Evolutionary conservation across 2,888 invertebrate genomes (phyloP).

Genomic region (Caenorhabditis sp.): DNA sequence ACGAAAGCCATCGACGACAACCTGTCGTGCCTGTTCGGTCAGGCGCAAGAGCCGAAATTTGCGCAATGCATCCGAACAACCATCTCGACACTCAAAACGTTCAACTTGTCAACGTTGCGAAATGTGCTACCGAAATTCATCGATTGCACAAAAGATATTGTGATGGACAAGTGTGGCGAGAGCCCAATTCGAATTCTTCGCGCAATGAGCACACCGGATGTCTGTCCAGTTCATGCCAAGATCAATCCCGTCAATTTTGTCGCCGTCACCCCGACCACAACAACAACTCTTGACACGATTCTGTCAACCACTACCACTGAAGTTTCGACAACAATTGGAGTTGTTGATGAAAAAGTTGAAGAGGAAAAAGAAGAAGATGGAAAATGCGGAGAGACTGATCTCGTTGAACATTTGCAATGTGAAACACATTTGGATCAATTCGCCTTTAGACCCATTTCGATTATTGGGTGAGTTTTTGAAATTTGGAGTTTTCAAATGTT

Average conservation of each 20-base stretch:
- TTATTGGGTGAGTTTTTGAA: constrained; percentile 56
- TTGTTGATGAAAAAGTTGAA: constrained; percentile 8
- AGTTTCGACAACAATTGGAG: not conserved
- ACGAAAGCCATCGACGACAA: constrained; percentile 65
- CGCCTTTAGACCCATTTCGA: constrained; percentile 60
- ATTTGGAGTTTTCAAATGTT: too few species aligned
- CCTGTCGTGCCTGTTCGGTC: constrained; percentile 63
- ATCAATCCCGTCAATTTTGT: constrained; percentile 40
- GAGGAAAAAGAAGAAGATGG: too few species aligned
- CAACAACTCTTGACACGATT: constrained; percentile 13
- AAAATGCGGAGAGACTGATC: constrained; percentile 60
- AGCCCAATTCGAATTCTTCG: constrained; percentile 55
- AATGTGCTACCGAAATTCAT: constrained; percentile 64
- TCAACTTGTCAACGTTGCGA: constrained; percentile 58
- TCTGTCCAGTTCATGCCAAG: constrained; percentile 48
- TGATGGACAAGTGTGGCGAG: constrained; percentile 63
- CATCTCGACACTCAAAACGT: constrained; percentile 63
- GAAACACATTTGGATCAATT: constrained; percentile 61
- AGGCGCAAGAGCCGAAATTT: constrained; percentile 64
- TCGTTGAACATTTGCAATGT: constrained; percentile 61
- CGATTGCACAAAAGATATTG: constrained; percentile 64
- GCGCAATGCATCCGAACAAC: constrained; percentile 67
- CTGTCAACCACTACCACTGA: constrained; percentile 18
- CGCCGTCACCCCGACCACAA: constrained; percentile 25
- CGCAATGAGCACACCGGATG: constrained; percentile 57